A percentile compares a stretch with the other conserved stretches of the same genome.
phyloP scores from a whole-genome alignment of 2,888 invertebrate species.

The Parnassius glacialis region DNA sequence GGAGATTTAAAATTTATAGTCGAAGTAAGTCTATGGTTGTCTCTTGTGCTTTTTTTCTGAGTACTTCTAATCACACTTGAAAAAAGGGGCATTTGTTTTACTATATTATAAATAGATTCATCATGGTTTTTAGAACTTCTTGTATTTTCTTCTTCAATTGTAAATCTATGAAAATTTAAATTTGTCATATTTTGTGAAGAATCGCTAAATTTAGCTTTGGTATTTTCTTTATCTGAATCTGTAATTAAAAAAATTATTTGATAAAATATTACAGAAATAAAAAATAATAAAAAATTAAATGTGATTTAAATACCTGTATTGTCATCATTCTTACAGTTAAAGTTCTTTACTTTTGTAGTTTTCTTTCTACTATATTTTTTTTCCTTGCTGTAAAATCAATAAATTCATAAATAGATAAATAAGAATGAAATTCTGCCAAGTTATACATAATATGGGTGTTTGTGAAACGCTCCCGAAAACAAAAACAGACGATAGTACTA shows the following conservation, averaged over 20 bases:
- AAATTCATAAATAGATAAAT: constrained; percentile 5
- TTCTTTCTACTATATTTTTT: constrained; percentile 47
- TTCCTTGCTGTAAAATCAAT: constrained; percentile 41
- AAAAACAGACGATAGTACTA: too few relatives aligned
- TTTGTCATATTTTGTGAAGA: constrained; percentile 47
- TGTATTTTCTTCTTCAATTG: constrained; percentile 52
- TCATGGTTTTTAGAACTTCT: constrained; percentile 41
- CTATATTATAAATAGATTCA: constrained; percentile 62
- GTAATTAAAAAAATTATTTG: constrained; percentile 33
- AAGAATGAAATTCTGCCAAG: too few relatives aligned
- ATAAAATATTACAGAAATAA: constrained; percentile 1
- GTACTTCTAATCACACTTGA: constrained; percentile 39
- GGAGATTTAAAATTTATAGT: constrained; percentile 43
- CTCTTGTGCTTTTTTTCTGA: constrained; percentile 36
- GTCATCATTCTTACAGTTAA: constrained; percentile 46
- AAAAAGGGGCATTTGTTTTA: constrained; percentile 50
- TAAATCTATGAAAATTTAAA: constrained; percentile 52
- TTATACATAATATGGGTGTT: too few relatives aligned
- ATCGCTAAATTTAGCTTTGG: constrained; percentile 30
- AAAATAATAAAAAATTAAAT: constrained; percentile 5
- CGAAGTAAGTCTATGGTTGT: constrained; percentile 8
- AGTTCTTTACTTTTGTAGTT: constrained; percentile 41
- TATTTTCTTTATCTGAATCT: constrained; percentile 69
- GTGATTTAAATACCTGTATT: constrained; percentile 43
- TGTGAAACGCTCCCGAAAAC: too few relatives aligned